phyloP scores from a whole-genome alignment of 92 coral and sea anemone genomes.

The Porites evermanni region DNA sequence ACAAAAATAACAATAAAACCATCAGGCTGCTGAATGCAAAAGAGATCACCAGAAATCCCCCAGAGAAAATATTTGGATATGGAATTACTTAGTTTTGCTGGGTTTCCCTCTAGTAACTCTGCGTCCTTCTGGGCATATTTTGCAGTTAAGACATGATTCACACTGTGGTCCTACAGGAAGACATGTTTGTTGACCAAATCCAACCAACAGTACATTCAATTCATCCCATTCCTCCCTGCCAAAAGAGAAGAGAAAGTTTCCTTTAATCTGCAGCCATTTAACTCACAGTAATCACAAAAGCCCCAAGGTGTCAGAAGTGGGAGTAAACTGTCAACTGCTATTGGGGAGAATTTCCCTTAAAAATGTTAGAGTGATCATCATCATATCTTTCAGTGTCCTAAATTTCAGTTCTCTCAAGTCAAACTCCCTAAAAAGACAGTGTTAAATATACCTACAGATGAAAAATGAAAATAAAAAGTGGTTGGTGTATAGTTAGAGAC shows the following conservation, averaged over 20 bases:
- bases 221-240: slow-evolving; percentile 95
- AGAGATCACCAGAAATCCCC: too few species aligned
- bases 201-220: slow-evolving; percentile 87
- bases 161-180: slow-evolving; percentile 92
- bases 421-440: too few species aligned
- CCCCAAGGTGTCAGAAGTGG: not conserved
- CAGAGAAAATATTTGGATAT: not conserved
- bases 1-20: too few species aligned
- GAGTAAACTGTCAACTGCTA: too few species aligned
- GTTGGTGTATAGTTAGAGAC: too few species aligned
- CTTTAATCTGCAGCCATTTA: not conserved
- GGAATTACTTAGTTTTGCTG: slow-evolving; percentile 34
- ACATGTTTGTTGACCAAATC: slow-evolving; percentile 98
- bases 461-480: too few species aligned
- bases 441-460: too few species aligned
- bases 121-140: slow-evolving; percentile 92
- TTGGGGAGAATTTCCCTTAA: too few species aligned
- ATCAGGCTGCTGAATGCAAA: too few species aligned
- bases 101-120: slow-evolving; percentile 41
- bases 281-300: not conserved
- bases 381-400: too few species aligned
- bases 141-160: slow-evolving; percentile 71
- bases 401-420: too few species aligned
- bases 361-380: too few species aligned
- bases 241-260: not conserved